Conservation (phyloP, 2,797 vertebrate genomes). For the Pantherophis alleghaniensis region DNA sequence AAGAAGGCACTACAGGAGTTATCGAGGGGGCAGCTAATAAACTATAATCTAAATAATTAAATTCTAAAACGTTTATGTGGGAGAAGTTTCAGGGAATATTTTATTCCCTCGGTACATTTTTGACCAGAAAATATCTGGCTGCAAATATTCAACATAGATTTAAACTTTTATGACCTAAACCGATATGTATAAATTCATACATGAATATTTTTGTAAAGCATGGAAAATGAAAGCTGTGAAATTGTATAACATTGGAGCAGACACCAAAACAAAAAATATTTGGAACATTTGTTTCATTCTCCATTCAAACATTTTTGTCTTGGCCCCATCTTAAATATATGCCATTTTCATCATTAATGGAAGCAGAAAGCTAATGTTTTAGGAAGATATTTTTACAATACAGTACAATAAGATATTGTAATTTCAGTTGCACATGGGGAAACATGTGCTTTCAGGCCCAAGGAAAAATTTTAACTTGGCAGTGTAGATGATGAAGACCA, state of each 20-base stretch:
- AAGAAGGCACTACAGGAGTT: background rate
- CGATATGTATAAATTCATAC: background rate
- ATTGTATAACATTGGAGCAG: slow-evolving; percentile 67
- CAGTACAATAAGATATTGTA: slow-evolving; percentile 67
- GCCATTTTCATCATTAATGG: slow-evolving; percentile 57
- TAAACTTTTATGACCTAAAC: background rate
- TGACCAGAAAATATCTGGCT: background rate
- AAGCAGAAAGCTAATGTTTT: slow-evolving; percentile 64
- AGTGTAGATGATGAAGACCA: slow-evolving; percentile 64
- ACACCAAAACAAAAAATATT: slow-evolving; percentile 60
- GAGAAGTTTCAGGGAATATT: background rate
- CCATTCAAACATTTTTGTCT: slow-evolving; percentile 59
- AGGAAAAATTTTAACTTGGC: slow-evolving; percentile 79
- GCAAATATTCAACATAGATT: background rate
- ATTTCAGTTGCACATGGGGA: slow-evolving; percentile 74
- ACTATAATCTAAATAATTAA: background rate
- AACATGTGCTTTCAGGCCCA: slow-evolving; percentile 78
- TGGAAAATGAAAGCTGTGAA: slow-evolving; percentile 38
- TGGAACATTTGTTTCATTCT: slow-evolving; percentile 58
- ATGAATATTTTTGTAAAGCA: background rate
- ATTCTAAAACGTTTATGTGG: background rate
- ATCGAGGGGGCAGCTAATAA: background rate
- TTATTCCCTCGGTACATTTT: background rate
- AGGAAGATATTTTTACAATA: slow-evolving; percentile 72
- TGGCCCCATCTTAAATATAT: slow-evolving; percentile 37